These are phyloP conservation scores for Rhopilema esculentum DNA, from an alignment of 30 jellyfish, hydroid and myxozoan genomes.

Conservation along the genomic window DNA sequence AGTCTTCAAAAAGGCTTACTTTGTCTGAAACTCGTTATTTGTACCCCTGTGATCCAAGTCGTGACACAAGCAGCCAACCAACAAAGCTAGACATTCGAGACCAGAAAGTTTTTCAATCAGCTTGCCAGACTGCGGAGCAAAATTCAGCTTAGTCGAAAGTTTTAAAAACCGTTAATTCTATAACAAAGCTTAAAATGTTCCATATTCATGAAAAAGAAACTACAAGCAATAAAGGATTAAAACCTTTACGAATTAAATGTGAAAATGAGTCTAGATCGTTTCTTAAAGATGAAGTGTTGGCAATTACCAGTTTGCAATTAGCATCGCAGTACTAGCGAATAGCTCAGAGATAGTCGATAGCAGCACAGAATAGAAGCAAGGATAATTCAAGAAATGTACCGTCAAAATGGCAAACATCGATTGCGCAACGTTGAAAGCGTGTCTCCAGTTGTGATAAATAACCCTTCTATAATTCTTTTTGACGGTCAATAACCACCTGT, in stretches of 20 bases:
- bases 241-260: too few species aligned
- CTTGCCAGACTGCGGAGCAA: constrained; percentile 77
- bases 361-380: not conserved
- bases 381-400: constrained; percentile 42
- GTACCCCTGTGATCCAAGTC: constrained; percentile 97
- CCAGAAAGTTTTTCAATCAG: constrained; percentile 78
- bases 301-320: too few species aligned
- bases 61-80: constrained; percentile 96
- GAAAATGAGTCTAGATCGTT: too few species aligned
- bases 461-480: constrained; percentile 92
- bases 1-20: constrained; percentile 51
- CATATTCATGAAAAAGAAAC: not conserved
- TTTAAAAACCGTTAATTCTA: not conserved
- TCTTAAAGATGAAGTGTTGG: too few species aligned
- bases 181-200: not conserved
- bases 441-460: constrained; percentile 98
- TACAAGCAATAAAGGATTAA: too few species aligned
- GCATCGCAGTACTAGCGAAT: too few species aligned
- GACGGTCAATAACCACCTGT: constrained; percentile 86
- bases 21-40: constrained; percentile 92
- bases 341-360: not conserved
- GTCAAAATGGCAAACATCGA: constrained; percentile 92
- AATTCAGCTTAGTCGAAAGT: not conserved
- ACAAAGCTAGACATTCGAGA: constrained; percentile 83
- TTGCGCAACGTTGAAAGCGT: constrained; percentile 97